Percentiles rank a stretch among this genome's conserved stretches.
These are phyloP conservation scores for Pseudochirops cupreus DNA, from an alignment of 2,797 vertebrate species.

Conservation along the genomic window DNA sequence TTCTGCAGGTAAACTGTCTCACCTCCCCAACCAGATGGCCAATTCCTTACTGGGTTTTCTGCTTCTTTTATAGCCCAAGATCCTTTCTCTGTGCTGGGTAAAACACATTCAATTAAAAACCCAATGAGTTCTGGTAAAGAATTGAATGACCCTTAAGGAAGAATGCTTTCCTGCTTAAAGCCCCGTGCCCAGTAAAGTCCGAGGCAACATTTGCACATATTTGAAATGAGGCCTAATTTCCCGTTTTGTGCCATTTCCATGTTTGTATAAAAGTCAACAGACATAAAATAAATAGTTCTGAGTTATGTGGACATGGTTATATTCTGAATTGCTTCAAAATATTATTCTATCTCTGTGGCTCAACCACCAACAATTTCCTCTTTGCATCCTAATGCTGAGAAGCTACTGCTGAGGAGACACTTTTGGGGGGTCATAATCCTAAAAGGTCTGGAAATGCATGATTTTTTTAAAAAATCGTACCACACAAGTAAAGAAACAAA, in stretches of 20 bases:
- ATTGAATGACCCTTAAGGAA: not conserved
- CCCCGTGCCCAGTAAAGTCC: not conserved
- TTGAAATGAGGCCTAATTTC: not conserved
- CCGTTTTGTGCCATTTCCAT: not conserved
- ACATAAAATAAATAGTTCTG: constrained; percentile 21
- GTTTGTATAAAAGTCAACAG: not conserved
- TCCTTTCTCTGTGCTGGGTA: not conserved
- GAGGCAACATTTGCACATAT: not conserved
- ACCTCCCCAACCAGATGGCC: not conserved
- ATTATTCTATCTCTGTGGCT: not conserved
- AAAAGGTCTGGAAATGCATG: constrained; percentile 30
- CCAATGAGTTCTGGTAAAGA: not conserved
- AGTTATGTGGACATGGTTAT: not conserved
- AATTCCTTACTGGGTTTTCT: not conserved
- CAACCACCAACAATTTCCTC: constrained; percentile 33
- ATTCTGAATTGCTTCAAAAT: constrained; percentile 33
- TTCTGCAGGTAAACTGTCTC: not conserved
- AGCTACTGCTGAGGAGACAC: constrained; percentile 31
- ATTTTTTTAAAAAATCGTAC: constrained; percentile 29
- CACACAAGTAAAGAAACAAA: not conserved
- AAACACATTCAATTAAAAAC: not conserved
- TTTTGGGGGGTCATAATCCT: not conserved
- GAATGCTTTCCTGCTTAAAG: not conserved
- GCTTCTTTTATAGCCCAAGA: not conserved
- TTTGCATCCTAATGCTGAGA: constrained; percentile 25